Base-by-base conservation (phyloP, 2,797 vertebrate genomes). In the Hydrophis major region DNA sequence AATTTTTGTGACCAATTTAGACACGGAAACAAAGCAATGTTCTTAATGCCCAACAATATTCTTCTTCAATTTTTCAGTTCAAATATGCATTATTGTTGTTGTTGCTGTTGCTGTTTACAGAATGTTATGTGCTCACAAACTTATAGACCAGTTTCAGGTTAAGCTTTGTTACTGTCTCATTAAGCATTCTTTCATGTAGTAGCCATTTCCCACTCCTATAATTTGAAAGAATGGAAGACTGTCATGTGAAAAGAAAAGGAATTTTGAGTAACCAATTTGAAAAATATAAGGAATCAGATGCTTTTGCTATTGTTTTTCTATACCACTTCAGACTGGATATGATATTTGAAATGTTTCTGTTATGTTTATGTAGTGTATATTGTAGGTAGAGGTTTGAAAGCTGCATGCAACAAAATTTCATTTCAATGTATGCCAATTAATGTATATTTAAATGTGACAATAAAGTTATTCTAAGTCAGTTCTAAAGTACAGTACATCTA, bases 1-100 rank as follows among this genome's bases (percentile, higher is more conserved):
- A 97, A 98, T 97, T 97, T 97, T 97, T 97, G 96, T 97, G 97
- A 97, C 97, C 97, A 94, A 87, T 95, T 96, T 94, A 97, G 96
- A 97, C 97, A 96, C 90, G 32, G 61, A 96, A 97, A 97, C 96
- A 97, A 95, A 95, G 90, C 94, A 94, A 83, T 90, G 94, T 94
- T 96, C 95, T 93, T 96, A 95, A 90, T 96, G 96, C 91, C 95
- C 97, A 96, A 94, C 93, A 95, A 86, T 91, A 90, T 91, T 95
- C 86, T 92, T 86, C 91, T 87, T 94, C 91, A 89, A 89, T 96
- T 96, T 94, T 91, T 95, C 89, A 94, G 96, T 94, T 93, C 78
- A 95, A 95, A 95, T 27, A 66, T 20, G 95, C 28, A 88, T 95
- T 96, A 96, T 83, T 25, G 4, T 5, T 83, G 20, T 94, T 95